Conservation (phyloP, 2,797 vertebrate species). For the Momotus momota region DNA sequence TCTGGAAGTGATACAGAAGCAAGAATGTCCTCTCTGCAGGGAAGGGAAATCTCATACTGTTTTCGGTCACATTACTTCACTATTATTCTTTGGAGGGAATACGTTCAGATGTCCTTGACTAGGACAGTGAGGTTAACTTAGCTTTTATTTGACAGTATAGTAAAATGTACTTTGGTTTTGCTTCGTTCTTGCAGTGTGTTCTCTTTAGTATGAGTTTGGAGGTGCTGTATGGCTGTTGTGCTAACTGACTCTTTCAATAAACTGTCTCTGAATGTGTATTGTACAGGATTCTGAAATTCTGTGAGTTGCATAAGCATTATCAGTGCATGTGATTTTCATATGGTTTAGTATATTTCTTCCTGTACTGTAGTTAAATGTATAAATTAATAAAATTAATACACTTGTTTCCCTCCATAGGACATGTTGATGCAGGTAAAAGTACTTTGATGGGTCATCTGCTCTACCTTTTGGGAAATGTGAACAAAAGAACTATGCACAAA, state of each 20-base stretch:
- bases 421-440: conserved; percentile 98
- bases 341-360: neutral
- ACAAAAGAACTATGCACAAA: conserved; percentile 99
- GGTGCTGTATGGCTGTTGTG: neutral
- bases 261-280: neutral
- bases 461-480: conserved; percentile 95
- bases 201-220: neutral
- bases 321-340: neutral
- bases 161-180: neutral
- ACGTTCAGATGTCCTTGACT: neutral
- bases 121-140: neutral
- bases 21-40: neutral
- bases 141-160: neutral
- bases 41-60: neutral
- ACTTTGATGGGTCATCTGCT: conserved; percentile 98
- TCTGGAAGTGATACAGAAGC: neutral
- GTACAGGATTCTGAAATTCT: neutral
- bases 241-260: neutral
- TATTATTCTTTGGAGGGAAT: neutral
- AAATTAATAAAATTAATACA: conserved; percentile 22
- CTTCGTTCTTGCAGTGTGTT: neutral
- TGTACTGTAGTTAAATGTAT: neutral
- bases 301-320: neutral
- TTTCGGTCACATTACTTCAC: neutral
- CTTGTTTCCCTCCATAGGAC: conserved; percentile 83